These are phyloP conservation scores for Oncorhynchus kisutch DNA, from an alignment of 2,113 vertebrate species.

Conservation along the genomic window DNA sequence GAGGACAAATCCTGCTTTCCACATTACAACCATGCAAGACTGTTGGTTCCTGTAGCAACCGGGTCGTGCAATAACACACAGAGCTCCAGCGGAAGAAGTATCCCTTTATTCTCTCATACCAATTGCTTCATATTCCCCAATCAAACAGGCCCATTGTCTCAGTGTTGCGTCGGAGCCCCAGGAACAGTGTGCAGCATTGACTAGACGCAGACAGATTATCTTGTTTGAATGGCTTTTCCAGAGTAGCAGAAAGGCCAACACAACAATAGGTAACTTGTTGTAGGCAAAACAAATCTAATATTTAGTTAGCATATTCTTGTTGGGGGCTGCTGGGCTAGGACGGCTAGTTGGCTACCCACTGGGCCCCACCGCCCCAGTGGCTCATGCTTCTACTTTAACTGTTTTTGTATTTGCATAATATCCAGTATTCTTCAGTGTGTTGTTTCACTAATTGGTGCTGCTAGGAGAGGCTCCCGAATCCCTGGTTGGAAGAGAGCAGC, in stretches of 20 bases:
- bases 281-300: slow-evolving; percentile 68
- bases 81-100: slow-evolving; percentile 41
- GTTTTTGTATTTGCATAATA: slow-evolving; percentile 65
- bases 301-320: slow-evolving; percentile 63
- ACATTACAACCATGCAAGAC: background rate
- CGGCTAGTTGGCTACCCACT: slow-evolving; percentile 18
- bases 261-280: slow-evolving; percentile 76
- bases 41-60: slow-evolving; percentile 6
- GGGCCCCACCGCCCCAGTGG: background rate
- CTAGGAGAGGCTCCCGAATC: slow-evolving; percentile 47
- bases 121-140: slow-evolving; percentile 65
- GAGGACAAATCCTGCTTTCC: slow-evolving; percentile 18
- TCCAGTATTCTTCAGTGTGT: slow-evolving; percentile 44
- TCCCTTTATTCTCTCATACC: slow-evolving; percentile 54
- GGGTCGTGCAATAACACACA: slow-evolving; percentile 18
- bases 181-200: slow-evolving; percentile 57
- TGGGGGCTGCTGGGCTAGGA: slow-evolving; percentile 6
- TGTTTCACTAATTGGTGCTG: slow-evolving; percentile 59
- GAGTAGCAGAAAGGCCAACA: slow-evolving; percentile 59
- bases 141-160: slow-evolving; percentile 71
- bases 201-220: slow-evolving; percentile 70
- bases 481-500: slow-evolving; percentile 47
- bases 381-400: slow-evolving; percentile 60
- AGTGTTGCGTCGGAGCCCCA: slow-evolving; percentile 43
- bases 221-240: slow-evolving; percentile 73